Percentiles rank a stretch among this genome's conserved stretches.
Conservation (phyloP, 2,888 invertebrate species). For the Drosophila koepferae region DNA sequence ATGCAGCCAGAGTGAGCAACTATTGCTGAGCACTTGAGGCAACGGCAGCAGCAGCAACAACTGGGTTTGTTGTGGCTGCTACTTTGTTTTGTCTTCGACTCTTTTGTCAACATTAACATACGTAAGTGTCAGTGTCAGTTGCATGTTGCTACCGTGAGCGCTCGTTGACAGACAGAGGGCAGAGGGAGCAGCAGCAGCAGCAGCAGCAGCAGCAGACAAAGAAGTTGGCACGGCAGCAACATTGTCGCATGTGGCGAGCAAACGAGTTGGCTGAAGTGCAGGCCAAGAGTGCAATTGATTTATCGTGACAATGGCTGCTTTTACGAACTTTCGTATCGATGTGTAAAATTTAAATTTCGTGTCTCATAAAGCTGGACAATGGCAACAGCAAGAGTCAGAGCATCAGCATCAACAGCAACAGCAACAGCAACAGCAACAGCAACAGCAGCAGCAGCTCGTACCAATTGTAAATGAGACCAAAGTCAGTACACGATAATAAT, state of each 20-base stretch:
- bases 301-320: slow-evolving; percentile 79
- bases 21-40: slow-evolving; percentile 3
- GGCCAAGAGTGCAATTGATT: slow-evolving; percentile 80
- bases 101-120: slow-evolving; percentile 83
- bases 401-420: not conserved
- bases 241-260: slow-evolving; percentile 39
- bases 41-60: not conserved
- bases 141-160: slow-evolving; percentile 74
- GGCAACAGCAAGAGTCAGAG: slow-evolving; percentile 3
- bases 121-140: slow-evolving; percentile 83
- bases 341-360: slow-evolving; percentile 76
- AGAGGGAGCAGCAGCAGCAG: not conserved
- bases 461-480: slow-evolving; percentile 53
- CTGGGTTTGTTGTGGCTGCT: slow-evolving; percentile 27
- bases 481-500: slow-evolving; percentile 46
- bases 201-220: slow-evolving; percentile 6
- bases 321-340: slow-evolving; percentile 62
- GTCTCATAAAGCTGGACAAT: slow-evolving; percentile 74
- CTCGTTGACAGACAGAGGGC: slow-evolving; percentile 1
- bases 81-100: slow-evolving; percentile 59
- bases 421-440: not conserved
- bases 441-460: not conserved
- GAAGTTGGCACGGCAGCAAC: slow-evolving; percentile 31
- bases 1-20: not conserved
- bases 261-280: slow-evolving; percentile 38